phyloP scores from a whole-genome alignment of 2,797 vertebrate species.

The Schizothorax lantsangensis region DNA sequence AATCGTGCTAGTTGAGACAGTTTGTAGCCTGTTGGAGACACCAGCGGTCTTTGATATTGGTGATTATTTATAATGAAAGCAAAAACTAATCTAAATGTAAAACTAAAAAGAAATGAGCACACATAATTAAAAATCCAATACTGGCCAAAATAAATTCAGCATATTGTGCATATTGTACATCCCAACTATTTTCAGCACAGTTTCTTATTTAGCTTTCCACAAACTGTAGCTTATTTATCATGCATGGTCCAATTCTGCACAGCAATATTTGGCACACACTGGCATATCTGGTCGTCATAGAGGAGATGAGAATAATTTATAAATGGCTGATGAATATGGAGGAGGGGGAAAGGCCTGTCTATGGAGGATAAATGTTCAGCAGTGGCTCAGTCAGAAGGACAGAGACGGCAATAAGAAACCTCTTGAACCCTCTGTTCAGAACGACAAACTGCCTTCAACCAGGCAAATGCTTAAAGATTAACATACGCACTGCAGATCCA shows the following conservation, averaged over 20 bases:
- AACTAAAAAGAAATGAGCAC: neutral
- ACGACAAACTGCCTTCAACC: conserved; percentile 66
- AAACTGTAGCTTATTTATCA: conserved; percentile 15
- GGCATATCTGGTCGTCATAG: conserved; percentile 26
- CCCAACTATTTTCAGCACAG: neutral
- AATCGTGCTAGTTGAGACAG: neutral
- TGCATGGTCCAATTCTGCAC: conserved; percentile 29
- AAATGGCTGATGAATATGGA: conserved; percentile 42
- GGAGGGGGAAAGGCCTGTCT: conserved; percentile 35
- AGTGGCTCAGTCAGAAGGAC: conserved; percentile 59
- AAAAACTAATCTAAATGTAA: neutral
- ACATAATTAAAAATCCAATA: neutral
- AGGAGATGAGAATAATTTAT: conserved; percentile 50
- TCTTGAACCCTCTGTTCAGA: conserved; percentile 68
- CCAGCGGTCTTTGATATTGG: neutral
- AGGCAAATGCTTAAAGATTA: conserved; percentile 70
- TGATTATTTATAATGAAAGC: neutral
- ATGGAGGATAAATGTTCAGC: conserved; percentile 66
- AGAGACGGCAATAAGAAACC: conserved; percentile 68
- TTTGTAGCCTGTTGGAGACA: neutral
- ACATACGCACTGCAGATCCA: conserved; percentile 71
- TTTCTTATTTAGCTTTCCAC: conserved; percentile 22
- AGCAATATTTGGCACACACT: conserved; percentile 25
- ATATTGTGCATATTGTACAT: neutral
- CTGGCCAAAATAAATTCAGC: neutral